Evolutionary conservation across 2,113 vertebrate species (phyloP).

Genomic region (Percina caprodes): DNA sequence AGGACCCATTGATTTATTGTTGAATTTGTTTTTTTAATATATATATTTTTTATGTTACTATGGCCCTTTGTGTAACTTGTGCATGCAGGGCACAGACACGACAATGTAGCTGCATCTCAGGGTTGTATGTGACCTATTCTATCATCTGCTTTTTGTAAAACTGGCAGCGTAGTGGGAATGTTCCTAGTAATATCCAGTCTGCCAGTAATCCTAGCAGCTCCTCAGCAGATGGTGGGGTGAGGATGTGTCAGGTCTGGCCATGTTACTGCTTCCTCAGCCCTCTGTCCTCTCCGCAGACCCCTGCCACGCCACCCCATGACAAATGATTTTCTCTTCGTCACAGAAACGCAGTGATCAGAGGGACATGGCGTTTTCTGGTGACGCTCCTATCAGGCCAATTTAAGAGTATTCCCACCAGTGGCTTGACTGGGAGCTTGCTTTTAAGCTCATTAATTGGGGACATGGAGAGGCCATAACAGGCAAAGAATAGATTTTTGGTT

Average conservation of each 20-base stretch:
- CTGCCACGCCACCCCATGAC: conserved; percentile 67
- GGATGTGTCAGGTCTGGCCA: conserved; percentile 57
- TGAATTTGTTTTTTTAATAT: background rate
- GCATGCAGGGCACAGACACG: background rate
- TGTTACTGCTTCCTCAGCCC: conserved; percentile 63
- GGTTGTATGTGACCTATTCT: conserved; percentile 18
- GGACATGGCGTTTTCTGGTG: conserved; percentile 46
- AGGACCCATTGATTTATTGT: background rate
- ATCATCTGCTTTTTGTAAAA: conserved; percentile 40
- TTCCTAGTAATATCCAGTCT: conserved; percentile 56
- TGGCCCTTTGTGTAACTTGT: conserved; percentile 10
- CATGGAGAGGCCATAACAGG: conserved; percentile 6
- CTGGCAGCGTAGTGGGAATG: conserved; percentile 38
- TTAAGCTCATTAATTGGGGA: conserved; percentile 50
- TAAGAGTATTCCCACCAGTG: conserved; percentile 54
- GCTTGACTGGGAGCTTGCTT: conserved; percentile 53
- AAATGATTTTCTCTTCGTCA: conserved; percentile 80
- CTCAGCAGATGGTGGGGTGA: conserved; percentile 78
- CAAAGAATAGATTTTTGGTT: conserved; percentile 34
- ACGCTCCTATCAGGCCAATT: conserved; percentile 57
- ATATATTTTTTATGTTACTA: background rate
- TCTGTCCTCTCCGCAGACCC: conserved; percentile 68
- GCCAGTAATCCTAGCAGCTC: conserved; percentile 62
- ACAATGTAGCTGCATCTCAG: background rate
- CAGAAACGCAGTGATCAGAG: conserved; percentile 67